Conservation (phyloP, 1,140 invertebrate species). For the Nasonia longicornis region DNA sequence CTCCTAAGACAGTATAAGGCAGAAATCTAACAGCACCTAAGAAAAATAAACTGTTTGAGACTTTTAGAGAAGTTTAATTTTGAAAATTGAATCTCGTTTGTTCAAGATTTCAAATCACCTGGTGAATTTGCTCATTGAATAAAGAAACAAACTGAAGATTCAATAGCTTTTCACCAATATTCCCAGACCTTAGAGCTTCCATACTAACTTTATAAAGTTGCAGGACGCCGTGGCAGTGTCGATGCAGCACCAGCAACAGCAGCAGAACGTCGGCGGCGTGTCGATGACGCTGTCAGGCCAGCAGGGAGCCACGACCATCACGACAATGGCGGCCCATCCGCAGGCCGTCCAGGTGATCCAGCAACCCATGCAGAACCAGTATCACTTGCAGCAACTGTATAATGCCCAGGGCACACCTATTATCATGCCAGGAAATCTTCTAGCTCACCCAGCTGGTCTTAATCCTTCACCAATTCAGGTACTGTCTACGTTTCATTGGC, state of each 20-base stretch:
- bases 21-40: neutral
- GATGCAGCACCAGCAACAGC: constrained; percentile 73
- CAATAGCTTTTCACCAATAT: neutral
- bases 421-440: constrained; percentile 83
- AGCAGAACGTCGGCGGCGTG: constrained; percentile 69
- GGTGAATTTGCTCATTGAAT: neutral
- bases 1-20: neutral
- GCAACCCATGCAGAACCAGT: constrained; percentile 83
- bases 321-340: constrained; percentile 66
- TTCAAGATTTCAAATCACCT: too few species aligned
- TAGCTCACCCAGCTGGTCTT: constrained; percentile 78
- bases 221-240: constrained; percentile 65
- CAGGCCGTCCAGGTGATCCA: constrained; percentile 82
- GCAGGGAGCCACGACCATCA: constrained; percentile 65
- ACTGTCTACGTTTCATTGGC: constrained; percentile 6
- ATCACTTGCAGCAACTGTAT: constrained; percentile 82
- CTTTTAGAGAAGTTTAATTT: constrained; percentile 1
- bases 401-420: constrained; percentile 81
- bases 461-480: constrained; percentile 85
- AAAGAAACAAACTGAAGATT: neutral
- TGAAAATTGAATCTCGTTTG: constrained; percentile 6
- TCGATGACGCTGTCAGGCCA: constrained; percentile 67
- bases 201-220: constrained; percentile 49
- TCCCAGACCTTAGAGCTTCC: neutral
- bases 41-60: constrained; percentile 9